These are phyloP conservation scores for Papilio xuthus DNA, from an alignment of 1,140 invertebrate species.

Conservation along the genomic window DNA sequence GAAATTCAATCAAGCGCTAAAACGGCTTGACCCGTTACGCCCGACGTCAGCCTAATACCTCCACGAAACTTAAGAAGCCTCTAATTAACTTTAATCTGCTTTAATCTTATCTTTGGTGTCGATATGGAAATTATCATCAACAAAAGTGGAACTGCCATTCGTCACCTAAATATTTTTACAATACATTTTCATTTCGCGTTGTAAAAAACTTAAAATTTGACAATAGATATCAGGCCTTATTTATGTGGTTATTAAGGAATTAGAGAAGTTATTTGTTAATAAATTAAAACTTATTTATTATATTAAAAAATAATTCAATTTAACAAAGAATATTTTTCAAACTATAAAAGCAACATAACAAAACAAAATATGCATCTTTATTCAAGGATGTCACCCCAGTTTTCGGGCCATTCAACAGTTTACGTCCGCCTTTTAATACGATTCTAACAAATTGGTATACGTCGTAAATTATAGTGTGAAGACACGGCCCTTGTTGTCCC, in stretches of 20 bases:
- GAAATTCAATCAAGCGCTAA: conserved; percentile 36
- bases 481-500: conserved; percentile 55
- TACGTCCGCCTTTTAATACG: conserved; percentile 69
- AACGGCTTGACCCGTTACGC: conserved; percentile 32
- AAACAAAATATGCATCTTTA: conserved; percentile 39
- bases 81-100: conserved; percentile 29
- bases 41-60: conserved; percentile 22
- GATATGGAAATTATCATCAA: conserved; percentile 9
- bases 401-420: conserved; percentile 74
- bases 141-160: background rate
- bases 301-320: background rate
- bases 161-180: background rate
- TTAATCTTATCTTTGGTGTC: conserved; percentile 11
- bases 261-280: no score
- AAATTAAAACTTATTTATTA: background rate
- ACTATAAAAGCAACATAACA: conserved; percentile 6
- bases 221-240: no score
- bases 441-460: conserved; percentile 71
- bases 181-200: no score
- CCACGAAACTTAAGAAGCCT: conserved; percentile 27
- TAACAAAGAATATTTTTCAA: background rate
- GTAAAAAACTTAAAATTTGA: no score
- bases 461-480: conserved; percentile 70
- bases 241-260: no score
- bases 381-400: conserved; percentile 66